A percentile compares a stretch with the other conserved stretches of the same genome.
phyloP scores from a whole-genome alignment of 2,888 invertebrate species.

The Ceriagrion tenellum region DNA sequence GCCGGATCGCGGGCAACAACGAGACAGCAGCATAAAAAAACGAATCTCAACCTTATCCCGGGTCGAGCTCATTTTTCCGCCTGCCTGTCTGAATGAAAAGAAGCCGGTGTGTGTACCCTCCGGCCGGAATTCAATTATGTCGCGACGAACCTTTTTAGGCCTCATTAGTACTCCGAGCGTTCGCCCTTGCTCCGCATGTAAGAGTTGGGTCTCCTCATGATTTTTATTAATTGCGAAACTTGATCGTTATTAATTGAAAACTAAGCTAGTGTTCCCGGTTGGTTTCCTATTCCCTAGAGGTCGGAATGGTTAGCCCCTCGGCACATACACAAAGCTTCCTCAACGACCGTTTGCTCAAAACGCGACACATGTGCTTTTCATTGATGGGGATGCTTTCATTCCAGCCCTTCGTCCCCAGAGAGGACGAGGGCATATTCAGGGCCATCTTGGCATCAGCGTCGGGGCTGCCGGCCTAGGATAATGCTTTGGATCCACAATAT shows the following conservation, averaged over 20 bases:
- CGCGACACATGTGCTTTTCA: neutral
- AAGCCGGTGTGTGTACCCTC: neutral
- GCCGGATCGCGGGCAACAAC: neutral
- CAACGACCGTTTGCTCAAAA: neutral
- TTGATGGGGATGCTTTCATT: neutral
- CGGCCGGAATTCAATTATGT: neutral
- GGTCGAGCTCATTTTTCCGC: neutral
- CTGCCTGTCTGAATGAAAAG: neutral
- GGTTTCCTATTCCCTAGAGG: neutral
- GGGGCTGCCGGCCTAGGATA: too few relatives aligned
- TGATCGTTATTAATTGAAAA: constrained; percentile 15
- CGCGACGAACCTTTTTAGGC: neutral
- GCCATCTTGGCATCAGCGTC: too few relatives aligned
- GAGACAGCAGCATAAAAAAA: neutral
- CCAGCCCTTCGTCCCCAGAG: too few relatives aligned
- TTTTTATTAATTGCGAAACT: constrained; percentile 13
- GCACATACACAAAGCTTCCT: neutral
- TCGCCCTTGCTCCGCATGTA: neutral
- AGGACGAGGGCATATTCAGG: too few relatives aligned
- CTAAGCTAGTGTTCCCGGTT: neutral
- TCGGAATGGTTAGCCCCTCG: neutral
- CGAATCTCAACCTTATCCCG: neutral
- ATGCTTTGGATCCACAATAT: too few relatives aligned
- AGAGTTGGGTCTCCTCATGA: neutral
- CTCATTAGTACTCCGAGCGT: neutral